Percentiles rank a stretch among this genome's conserved stretches.
phyloP scores from a whole-genome alignment of 1,140 invertebrate genomes.

The Tetraneura akinire region DNA sequence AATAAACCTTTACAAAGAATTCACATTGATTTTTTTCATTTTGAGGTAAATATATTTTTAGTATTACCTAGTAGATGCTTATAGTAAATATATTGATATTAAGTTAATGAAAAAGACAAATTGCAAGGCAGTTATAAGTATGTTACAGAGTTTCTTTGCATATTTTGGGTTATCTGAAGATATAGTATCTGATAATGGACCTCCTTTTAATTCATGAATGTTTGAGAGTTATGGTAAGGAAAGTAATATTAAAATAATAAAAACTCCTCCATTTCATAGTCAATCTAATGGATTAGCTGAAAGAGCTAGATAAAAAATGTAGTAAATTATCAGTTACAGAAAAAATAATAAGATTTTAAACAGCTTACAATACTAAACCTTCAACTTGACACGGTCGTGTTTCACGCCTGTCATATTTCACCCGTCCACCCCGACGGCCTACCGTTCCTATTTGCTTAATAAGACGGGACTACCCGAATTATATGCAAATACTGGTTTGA shows the following conservation, averaged over 20 bases:
- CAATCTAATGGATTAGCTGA: conserved; percentile 24
- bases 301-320: background rate
- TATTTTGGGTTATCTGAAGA: background rate
- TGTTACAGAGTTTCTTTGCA: background rate
- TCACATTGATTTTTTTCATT: background rate
- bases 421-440: too few relatives aligned
- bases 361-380: too few relatives aligned
- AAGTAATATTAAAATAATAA: conserved; percentile 1
- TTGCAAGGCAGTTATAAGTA: background rate
- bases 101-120: conserved; percentile 1
- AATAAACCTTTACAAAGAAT: background rate
- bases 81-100: background rate
- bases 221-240: background rate
- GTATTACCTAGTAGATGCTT: background rate
- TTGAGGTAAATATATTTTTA: background rate
- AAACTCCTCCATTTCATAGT: conserved; percentile 1
- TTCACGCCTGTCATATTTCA: too few relatives aligned
- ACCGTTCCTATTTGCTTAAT: too few relatives aligned
- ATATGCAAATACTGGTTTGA: too few relatives aligned
- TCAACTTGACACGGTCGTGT: too few relatives aligned
- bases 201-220: background rate
- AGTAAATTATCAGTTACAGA: background rate
- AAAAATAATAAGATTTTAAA: background rate
- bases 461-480: too few relatives aligned
- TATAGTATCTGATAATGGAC: conserved; percentile 15